Evolutionary conservation across 2,888 invertebrate species (phyloP).

Genomic region (Pyrrhosoma nymphula): DNA sequence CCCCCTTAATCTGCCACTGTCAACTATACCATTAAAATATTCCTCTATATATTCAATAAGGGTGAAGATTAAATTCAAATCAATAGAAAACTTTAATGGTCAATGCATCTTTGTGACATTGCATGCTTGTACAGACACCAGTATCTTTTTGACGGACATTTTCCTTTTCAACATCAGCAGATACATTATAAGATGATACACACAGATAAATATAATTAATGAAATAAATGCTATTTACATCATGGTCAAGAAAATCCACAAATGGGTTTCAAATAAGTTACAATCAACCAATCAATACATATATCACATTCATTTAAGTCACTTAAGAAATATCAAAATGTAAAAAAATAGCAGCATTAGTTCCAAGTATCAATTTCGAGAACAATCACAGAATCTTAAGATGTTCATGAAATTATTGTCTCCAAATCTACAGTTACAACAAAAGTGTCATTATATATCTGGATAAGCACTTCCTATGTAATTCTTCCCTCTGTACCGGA

Average conservation of each 20-base stretch:
- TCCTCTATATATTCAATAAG: neutral
- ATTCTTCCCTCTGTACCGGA: constrained; percentile 87
- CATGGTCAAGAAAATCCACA: neutral
- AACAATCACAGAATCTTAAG: neutral
- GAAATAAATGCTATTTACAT: neutral
- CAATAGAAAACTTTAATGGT: neutral
- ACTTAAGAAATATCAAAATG: constrained; percentile 14
- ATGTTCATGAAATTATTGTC: neutral
- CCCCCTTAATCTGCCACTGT: neutral
- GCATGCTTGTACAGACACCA: neutral
- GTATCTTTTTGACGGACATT: neutral
- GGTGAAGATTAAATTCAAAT: neutral
- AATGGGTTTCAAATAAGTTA: neutral
- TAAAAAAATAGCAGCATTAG: neutral
- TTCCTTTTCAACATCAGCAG: neutral
- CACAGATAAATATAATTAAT: neutral
- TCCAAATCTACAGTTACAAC: neutral
- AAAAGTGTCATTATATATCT: constrained; percentile 81
- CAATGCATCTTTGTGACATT: neutral
- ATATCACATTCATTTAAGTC: constrained; percentile 27
- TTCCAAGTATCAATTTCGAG: neutral
- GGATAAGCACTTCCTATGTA: constrained; percentile 91
- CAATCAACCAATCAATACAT: neutral
- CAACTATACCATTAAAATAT: neutral
- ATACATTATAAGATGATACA: neutral